Conservation (phyloP, 2,888 invertebrate species). For the Yponomeuta sedellus region DNA sequence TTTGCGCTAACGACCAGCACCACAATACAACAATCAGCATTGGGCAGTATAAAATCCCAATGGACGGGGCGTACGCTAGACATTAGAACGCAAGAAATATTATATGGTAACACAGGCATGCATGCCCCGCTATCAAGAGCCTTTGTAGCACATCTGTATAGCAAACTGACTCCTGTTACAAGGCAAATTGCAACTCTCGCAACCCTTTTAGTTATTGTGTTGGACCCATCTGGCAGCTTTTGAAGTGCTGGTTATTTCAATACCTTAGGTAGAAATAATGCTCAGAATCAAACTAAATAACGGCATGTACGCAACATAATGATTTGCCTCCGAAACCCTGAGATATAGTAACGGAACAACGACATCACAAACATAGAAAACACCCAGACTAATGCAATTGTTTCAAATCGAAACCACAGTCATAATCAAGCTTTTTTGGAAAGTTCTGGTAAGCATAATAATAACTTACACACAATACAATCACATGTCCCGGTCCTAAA, state of each 20-base stretch:
- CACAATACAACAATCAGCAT: constrained; percentile 27
- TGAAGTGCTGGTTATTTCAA: constrained; percentile 5
- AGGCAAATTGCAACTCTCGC: constrained; percentile 37
- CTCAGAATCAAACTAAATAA: not conserved
- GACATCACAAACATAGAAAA: too few species aligned
- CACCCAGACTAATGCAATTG: too few species aligned
- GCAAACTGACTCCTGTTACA: constrained; percentile 40
- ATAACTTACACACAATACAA: too few species aligned
- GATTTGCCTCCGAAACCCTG: not conserved
- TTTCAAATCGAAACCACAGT: too few species aligned
- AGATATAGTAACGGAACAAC: too few species aligned
- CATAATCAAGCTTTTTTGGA: too few species aligned
- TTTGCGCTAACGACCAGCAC: constrained; percentile 40
- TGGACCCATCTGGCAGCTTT: constrained; percentile 10
- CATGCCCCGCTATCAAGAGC: constrained; percentile 28
- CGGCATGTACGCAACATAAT: not conserved
- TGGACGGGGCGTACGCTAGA: not conserved
- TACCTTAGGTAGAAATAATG: not conserved
- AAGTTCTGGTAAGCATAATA: too few species aligned
- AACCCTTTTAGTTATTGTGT: constrained; percentile 40
- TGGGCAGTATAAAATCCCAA: constrained; percentile 20
- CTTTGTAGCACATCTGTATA: constrained; percentile 54
- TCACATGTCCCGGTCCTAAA: too few species aligned
- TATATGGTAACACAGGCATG: constrained; percentile 19
- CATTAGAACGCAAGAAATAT: constrained; percentile 30